Evolutionary conservation across 2,888 invertebrate species (phyloP), one percentile per base, ranked within the genome.

Genomic region (Nymphalis urticae): DNA sequence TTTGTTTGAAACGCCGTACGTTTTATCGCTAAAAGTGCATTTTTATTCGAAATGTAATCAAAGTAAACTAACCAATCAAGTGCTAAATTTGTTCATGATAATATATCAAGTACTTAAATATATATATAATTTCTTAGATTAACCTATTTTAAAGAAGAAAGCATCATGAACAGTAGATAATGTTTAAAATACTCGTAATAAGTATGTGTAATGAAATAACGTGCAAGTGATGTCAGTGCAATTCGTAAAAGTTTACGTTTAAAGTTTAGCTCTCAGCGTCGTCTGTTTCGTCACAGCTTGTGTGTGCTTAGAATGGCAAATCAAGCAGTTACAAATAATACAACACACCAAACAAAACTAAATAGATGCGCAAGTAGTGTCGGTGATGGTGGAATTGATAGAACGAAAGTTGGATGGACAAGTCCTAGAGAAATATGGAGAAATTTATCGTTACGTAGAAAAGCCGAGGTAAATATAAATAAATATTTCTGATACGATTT

Each of bases 401-500:
- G 90, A 83, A 74, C 86, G 73, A 92, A 92, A 84, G 85, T 86
- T 75, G 92, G 89, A 75, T 92, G 92, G 92, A 89, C 86, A 27
- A 92, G 91, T 82, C 92, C 92, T 54, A 85, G 92, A 58, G 92
- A 92, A 73, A 89, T 92, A 80, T 92, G 92, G 92, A 86, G 92
- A 75, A 92, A 92, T 75, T 85, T 92, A 73, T 92, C 92, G 50
- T 77, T 92, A 73, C 86, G 92, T 70, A 87, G 91, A 77, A 92
- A 92, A 79, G 88, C 87, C 13, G 92, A 92, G 92, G 92, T 92
- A 81, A 85, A 75, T 70, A 62, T 62, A 24, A 48, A 32, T 32
- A 32, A 32, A 32, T 32, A 32, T 27, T n/a, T 6, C 19, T 54
- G 24, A 54, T 56, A 19, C 42, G 16, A 62, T 62, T 27, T 13